Conservation (phyloP, 2,888 invertebrate genomes). For the Scotopteryx bipunctaria region DNA sequence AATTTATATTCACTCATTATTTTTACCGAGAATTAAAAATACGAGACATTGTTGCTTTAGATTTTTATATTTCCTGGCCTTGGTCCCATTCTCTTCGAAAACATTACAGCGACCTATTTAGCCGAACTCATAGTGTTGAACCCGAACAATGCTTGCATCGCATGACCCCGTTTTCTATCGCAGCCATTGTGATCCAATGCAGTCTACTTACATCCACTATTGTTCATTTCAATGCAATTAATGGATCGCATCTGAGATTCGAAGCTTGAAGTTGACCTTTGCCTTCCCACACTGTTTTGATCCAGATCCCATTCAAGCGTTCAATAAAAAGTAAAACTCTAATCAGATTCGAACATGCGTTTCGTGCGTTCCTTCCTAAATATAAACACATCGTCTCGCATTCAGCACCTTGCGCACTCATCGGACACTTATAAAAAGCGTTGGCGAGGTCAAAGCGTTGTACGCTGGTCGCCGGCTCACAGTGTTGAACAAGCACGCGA, state of each 20-base stretch:
- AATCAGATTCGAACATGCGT: constrained; percentile 45
- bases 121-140: constrained; percentile 49
- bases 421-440: constrained; percentile 80
- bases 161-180: constrained; percentile 63
- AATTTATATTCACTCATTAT: not conserved
- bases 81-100: constrained; percentile 56
- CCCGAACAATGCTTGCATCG: constrained; percentile 61
- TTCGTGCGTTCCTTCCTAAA: constrained; percentile 64
- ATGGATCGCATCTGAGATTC: constrained; percentile 34
- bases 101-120: constrained; percentile 58
- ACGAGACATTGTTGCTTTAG: too few relatives aligned
- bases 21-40: not conserved
- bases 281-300: constrained; percentile 31
- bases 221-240: constrained; percentile 54
- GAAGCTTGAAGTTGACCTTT: constrained; percentile 39
- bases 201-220: constrained; percentile 59
- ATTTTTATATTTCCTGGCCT: constrained; percentile 39
- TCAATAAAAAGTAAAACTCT: constrained; percentile 29
- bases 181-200: constrained; percentile 54
- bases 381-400: constrained; percentile 71
- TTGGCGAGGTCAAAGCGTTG: constrained; percentile 73
- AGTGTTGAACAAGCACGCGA: constrained; percentile 77
- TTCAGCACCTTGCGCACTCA: constrained; percentile 74
- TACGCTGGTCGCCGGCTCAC: constrained; percentile 56
- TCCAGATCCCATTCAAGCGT: constrained; percentile 14